These are phyloP conservation scores for Vidua macroura DNA, from an alignment of 2,113 vertebrate genomes.

Conservation along the genomic window DNA sequence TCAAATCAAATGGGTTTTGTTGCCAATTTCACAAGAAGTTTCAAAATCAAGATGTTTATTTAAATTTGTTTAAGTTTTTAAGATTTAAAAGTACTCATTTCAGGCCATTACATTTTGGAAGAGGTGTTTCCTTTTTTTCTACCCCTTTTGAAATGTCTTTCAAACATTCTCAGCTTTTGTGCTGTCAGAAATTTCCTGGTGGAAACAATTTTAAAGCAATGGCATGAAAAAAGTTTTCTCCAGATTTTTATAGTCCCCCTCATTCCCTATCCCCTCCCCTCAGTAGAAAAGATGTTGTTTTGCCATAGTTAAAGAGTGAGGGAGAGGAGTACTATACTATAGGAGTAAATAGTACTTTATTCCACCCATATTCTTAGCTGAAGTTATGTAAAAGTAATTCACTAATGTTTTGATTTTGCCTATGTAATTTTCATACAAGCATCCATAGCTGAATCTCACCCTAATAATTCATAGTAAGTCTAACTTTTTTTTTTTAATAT, in stretches of 20 bases:
- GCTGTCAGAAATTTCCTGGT: background rate
- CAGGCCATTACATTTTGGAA: background rate
- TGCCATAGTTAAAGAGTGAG: background rate
- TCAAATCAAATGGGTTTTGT: background rate
- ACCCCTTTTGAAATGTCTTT: background rate
- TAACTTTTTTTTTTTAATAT: background rate
- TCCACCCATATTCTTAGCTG: background rate
- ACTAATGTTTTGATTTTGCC: background rate
- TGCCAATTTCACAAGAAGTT: background rate
- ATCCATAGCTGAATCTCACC: background rate
- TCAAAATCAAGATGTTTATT: background rate
- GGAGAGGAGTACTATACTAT: background rate
- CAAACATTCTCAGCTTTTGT: background rate
- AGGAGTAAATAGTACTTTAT: background rate
- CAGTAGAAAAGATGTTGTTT: background rate
- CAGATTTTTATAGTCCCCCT: background rate
- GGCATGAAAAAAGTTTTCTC: background rate
- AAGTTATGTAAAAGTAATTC: background rate
- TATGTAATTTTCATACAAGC: background rate
- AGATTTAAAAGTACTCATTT: background rate
- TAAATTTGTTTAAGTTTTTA: background rate
- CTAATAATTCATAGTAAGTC: background rate
- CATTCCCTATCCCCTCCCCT: rapidly evolving
- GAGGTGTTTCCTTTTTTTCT: background rate
- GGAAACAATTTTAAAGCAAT: background rate